Evolutionary conservation across 1,140 invertebrate species (phyloP), one percentile per base, ranked within the genome.

Genomic region (Potamilus streckersoni): DNA sequence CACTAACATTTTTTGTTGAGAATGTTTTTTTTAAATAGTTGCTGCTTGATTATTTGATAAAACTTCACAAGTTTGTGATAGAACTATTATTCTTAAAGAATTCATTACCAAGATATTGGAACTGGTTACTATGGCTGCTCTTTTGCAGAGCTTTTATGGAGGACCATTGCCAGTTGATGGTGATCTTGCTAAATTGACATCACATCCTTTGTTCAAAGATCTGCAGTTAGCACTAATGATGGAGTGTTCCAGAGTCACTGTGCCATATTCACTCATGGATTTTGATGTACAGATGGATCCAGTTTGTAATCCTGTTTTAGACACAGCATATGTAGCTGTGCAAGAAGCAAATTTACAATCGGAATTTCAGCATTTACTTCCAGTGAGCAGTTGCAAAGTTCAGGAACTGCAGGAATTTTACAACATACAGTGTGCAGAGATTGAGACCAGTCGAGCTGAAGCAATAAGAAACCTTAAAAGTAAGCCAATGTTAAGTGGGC

Each of bases 291-390:
- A 27, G 27, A 20, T 65, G 2, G 19, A 15, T 5, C 4, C 64
- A 17, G 20, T 13, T n/a, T 56, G 17, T 23, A 62, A 65, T 5
- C 4, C 62, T 14, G 27, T 62, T 13, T 20, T 82, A 8, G 79
- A 85, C 49, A 70, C 79, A 11, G 73, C 79, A 16, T 55, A 79
- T 20, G 76, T 78, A 13, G 82, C 82, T 5, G 80, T 82, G 19
- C 84, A 83, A 73, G 84, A 85, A 74, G 81, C 84, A 14, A 81
- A 79, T 70, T 61, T 85, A 17, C 79, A 80, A 59, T 82, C 80
- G 0, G 82, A 85, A 56, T 85, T 85, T 71, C 80, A 78, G 38
- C 79, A 79, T 59, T 19, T 85, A 0, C 61, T 69, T 14, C 67
- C 76, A 2, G 38, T 55, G 13, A 71, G 69, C n/a, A 80, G 81